Conservation (phyloP, 2,888 invertebrate genomes). For the Xestia sexstrigata region DNA sequence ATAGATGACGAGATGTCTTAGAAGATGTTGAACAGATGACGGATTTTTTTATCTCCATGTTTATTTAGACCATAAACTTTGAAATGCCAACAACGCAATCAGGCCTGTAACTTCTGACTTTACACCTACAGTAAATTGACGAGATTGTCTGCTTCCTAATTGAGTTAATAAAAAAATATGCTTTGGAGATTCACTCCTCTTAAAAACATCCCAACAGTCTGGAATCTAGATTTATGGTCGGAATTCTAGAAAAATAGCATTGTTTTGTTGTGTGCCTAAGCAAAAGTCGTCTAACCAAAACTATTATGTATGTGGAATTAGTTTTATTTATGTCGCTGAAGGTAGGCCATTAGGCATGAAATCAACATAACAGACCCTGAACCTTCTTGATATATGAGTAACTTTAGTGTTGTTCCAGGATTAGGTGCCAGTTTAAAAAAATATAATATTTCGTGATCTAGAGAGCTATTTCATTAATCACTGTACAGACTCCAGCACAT, state of each 20-base stretch:
- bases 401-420: not conserved
- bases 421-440: not conserved
- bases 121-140: slow-evolving; percentile 43
- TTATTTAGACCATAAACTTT: slow-evolving; percentile 17
- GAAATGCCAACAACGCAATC: slow-evolving; percentile 18
- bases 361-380: not conserved
- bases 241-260: slow-evolving; percentile 19
- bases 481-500: too few relatives aligned
- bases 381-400: not conserved
- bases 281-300: not conserved
- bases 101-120: slow-evolving; percentile 15
- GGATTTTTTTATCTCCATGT: not conserved
- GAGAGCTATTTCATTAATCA: not conserved
- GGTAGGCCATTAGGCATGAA: not conserved
- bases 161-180: slow-evolving; percentile 52
- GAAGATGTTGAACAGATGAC: not conserved
- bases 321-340: not conserved
- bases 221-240: slow-evolving; percentile 30
- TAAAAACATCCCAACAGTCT: slow-evolving; percentile 24
- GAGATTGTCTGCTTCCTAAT: slow-evolving; percentile 63
- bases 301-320: not conserved
- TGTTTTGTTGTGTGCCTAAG: not conserved
- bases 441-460: not conserved
- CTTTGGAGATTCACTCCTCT: slow-evolving; percentile 25
- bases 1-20: too few relatives aligned